phyloP scores from a whole-genome alignment of 92 coral and sea anemone species.

The Metridium senile region DNA sequence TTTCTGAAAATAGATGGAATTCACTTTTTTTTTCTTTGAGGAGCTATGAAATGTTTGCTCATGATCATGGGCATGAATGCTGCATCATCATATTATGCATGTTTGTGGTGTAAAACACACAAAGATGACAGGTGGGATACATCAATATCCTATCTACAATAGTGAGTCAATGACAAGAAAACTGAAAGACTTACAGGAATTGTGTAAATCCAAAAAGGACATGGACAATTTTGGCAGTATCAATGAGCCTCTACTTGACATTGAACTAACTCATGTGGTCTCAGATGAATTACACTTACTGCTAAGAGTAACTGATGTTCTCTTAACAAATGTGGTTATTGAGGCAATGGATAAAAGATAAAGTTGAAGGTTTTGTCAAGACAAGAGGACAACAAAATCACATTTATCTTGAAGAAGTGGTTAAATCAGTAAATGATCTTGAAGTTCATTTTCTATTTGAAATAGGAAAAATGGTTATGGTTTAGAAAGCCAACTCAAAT shows the following conservation, averaged over 20 bases:
- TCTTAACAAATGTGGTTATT: constrained; percentile 48
- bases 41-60: constrained; percentile 48
- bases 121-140: constrained; percentile 59
- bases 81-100: constrained; percentile 59
- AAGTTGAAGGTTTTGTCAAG: constrained; percentile 18
- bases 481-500: constrained; percentile 22
- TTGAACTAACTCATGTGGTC: constrained; percentile 35
- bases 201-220: not conserved
- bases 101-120: constrained; percentile 65
- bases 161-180: constrained; percentile 27
- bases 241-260: constrained; percentile 49
- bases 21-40: constrained; percentile 53
- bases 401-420: constrained; percentile 14
- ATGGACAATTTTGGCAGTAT: constrained; percentile 43
- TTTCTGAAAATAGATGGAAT: constrained; percentile 23
- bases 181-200: constrained; percentile 26
- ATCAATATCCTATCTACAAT: constrained; percentile 38
- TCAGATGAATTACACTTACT: constrained; percentile 63
- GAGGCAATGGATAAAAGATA: constrained; percentile 62
- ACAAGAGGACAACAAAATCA: constrained; percentile 35
- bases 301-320: constrained; percentile 54
- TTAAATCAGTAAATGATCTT: constrained; percentile 22
- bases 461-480: constrained; percentile 33
- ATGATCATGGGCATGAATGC: constrained; percentile 34
- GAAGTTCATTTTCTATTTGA: constrained; percentile 11